Evolutionary conservation across 2,797 vertebrate species (phyloP), one percentile per base, ranked within the genome.

Genomic region (Takifugu rubripes): DNA sequence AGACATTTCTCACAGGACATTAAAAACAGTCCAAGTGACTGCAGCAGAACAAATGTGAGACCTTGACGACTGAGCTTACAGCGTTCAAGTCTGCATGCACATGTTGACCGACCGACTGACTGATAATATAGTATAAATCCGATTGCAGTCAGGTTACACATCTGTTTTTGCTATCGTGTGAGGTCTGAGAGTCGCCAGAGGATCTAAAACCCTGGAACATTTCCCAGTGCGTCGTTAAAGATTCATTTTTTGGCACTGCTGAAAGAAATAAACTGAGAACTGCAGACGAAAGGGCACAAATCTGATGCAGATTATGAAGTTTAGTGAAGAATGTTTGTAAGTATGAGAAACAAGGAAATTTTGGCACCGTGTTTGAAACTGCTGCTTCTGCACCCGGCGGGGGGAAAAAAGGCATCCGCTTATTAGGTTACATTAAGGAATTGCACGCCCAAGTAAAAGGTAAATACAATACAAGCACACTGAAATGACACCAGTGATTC

Each of bases 1-100:
- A 87, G 74, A 57, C 75, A 77, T 74, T 87, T 75, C 86, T 83
- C 70, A 0, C 66, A 84, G 82, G 84, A 87, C 55, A 17, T 54
- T 21, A 27, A 74, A 82, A 84, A 83, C 54, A 72, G 77, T 54
- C 68, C 78, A 68, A 81, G 74, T 90, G 88, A 82, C 82, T 52
- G 56, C 72, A 79, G 83, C 84, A 88, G 88, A 84, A 88, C 85
- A 77, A 84, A 64, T 79, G 27, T 54, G 80, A 79, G 79, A 78
- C 74, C 74, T 57, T 84, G 74, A 54, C 59, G 54, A 62, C 54
- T 64, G 53, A 25, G 26, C 0, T 42, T 74, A 53, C 59, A 63
- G 56, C 75, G 53, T 57, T 21, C 21, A n/a, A 49, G 17, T 52
- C 54, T 51, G 59, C 56, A 49, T 56, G 50, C 31, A 66, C 11